phyloP scores from a whole-genome alignment of 2,888 invertebrate species.

The Dinocampus coccinellae region DNA sequence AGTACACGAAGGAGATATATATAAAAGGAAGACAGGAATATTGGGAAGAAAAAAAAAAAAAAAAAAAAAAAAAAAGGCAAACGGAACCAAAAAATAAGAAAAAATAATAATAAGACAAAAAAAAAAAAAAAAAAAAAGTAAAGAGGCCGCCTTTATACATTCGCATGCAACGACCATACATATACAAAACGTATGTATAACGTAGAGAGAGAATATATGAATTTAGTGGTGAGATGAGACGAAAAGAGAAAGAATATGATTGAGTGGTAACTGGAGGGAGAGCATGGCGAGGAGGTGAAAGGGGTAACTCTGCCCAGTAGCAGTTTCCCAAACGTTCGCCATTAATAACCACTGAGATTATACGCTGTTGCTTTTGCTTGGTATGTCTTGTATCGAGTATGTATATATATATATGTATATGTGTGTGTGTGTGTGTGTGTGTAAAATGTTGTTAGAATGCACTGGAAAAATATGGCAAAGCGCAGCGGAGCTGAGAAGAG shows the following conservation, averaged over 20 bases:
- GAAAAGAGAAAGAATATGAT: constrained; percentile 45
- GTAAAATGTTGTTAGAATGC: background rate
- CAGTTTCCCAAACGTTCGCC: constrained; percentile 69
- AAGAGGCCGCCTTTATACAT: constrained; percentile 18
- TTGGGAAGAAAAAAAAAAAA: constrained; percentile 27
- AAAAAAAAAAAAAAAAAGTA: constrained; percentile 39
- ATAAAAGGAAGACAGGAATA: no score
- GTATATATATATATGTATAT: constrained; percentile 32
- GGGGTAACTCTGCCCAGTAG: constrained; percentile 65
- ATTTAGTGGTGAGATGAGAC: constrained; percentile 33
- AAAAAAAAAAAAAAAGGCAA: constrained; percentile 40
- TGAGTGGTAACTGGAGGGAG: constrained; percentile 44
- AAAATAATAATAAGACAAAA: constrained; percentile 39
- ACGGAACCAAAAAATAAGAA: constrained; percentile 26
- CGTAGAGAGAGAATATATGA: constrained; percentile 10
- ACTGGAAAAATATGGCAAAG: background rate
- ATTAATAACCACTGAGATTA: constrained; percentile 69
- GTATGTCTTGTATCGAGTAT: constrained; percentile 16
- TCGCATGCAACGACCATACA: background rate
- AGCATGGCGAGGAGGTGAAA: constrained; percentile 39
- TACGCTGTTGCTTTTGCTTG: constrained; percentile 59
- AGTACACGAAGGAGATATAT: constrained; percentile 23
- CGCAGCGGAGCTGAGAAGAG: no score
- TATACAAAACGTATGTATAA: no score
- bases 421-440: no score